Evolutionary conservation across 2,113 vertebrate species (phyloP).

Genomic region (Antechinus stuartii): DNA sequence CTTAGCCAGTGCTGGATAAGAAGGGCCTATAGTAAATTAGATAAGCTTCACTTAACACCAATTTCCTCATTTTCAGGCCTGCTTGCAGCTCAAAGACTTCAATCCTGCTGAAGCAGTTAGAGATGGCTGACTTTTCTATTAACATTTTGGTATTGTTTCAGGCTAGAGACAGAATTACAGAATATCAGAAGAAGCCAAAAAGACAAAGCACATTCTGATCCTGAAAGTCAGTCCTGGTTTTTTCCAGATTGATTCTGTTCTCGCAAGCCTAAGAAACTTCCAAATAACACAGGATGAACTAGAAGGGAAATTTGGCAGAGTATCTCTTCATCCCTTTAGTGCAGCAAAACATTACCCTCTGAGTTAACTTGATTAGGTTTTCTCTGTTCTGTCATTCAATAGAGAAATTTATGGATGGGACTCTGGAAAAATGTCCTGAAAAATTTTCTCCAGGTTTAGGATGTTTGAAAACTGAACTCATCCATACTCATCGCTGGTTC

Average conservation of each 20-base stretch:
- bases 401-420: background rate
- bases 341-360: background rate
- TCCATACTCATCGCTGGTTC: background rate
- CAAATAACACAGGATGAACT: background rate
- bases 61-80: background rate
- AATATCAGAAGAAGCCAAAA: background rate
- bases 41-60: background rate
- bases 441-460: background rate
- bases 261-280: background rate
- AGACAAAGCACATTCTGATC: background rate
- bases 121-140: background rate
- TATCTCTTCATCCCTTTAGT: background rate
- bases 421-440: background rate
- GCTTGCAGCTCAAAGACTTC: background rate
- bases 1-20: background rate
- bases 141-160: background rate
- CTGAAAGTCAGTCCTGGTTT: background rate
- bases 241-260: background rate
- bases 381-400: background rate
- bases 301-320: background rate
- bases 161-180: background rate
- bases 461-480: background rate
- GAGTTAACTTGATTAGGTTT: background rate
- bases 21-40: background rate
- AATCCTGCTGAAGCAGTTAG: background rate